Evolutionary conservation across 2,797 vertebrate genomes (phyloP), one percentile per base, ranked within the genome.

Genomic region (Phaenicophaeus curvirostris): DNA sequence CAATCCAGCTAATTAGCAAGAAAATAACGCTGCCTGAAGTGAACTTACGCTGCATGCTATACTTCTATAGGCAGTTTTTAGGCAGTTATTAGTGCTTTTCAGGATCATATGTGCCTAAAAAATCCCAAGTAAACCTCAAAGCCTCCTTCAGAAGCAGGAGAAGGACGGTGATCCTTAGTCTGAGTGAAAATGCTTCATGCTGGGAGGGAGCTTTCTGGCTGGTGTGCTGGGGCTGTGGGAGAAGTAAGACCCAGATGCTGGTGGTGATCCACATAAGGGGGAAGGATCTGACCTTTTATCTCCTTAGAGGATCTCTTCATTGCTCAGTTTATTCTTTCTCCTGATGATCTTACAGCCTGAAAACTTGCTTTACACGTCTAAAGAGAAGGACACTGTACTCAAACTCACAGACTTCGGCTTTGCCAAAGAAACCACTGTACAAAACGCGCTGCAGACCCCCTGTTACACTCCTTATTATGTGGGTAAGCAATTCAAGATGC

Each of bases 391-490:
- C 2, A 93, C 97, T 1, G 95, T 99, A 55, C 99, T 99, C 85
- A 99, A 99, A 93, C 98, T 99, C 85, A 99, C 99, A 8, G 99
- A 99, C 95, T 99, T 99, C 68, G 99, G 99, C 61, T 99, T 99
- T 96, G 99, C 99, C 74, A 99, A 99, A 96, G 99, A 99, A 97
- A 99, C 99, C 15, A 98, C 98, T 1, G 94, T 98, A 55, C 99
- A 99, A 93, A 99, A 99, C 91, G 98, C 98, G 0, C 97, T 99
- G 50, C 99, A 99, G 98, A 99, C 99, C 6, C 99, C 99, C 42
- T 99, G 99, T 96, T 99, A 99, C 78, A 99, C 99, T 17, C 99
- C 99, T 0, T 99, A 99, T 96, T 99, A 99, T n/a, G 99, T 99
- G 93, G 99, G 99, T 99, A 94, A 97, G 99, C 98, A 74, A 89